Evolutionary conservation across 2,888 invertebrate species (phyloP).

Genomic region (Athetis lepigone): DNA sequence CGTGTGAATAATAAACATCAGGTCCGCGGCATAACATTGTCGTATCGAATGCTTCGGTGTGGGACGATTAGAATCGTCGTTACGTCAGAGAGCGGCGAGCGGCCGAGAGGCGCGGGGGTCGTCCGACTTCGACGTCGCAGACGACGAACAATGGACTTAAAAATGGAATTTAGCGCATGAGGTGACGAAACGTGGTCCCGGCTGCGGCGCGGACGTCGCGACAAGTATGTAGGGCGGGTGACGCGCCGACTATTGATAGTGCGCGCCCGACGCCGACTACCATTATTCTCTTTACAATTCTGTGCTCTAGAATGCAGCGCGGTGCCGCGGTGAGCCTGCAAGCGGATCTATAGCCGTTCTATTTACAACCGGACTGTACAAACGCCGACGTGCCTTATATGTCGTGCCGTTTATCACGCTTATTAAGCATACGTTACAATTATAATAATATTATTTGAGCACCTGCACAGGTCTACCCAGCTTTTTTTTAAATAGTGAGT

Average conservation of each 20-base stretch:
- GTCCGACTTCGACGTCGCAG: conserved; percentile 60
- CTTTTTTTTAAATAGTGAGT: neutral
- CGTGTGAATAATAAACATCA: conserved; percentile 83
- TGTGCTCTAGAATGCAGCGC: conserved; percentile 70
- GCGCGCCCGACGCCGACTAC: conserved; percentile 62
- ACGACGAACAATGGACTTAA: conserved; percentile 78
- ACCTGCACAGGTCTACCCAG: conserved; percentile 8
- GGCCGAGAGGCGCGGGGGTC: conserved; percentile 58
- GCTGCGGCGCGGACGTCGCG: conserved; percentile 73
- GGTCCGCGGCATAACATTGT: conserved; percentile 73
- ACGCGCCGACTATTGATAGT: conserved; percentile 85
- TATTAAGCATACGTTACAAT: conserved; percentile 44
- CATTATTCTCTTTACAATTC: conserved; percentile 67
- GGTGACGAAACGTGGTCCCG: conserved; percentile 81
- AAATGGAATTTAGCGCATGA: conserved; percentile 82
- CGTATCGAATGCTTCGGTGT: conserved; percentile 71
- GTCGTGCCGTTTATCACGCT: conserved; percentile 53
- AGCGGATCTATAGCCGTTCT: conserved; percentile 58
- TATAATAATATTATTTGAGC: conserved; percentile 16
- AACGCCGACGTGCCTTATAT: conserved; percentile 43
- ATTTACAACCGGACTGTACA: conserved; percentile 55
- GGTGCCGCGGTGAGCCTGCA: conserved; percentile 63
- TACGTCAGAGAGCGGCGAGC: conserved; percentile 68
- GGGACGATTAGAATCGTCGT: conserved; percentile 68
- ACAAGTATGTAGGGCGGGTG: conserved; percentile 83